Evolutionary conservation across 2,797 vertebrate species (phyloP), one percentile per base, ranked within the genome.

Genomic region (Oceanodroma leucorhoa): DNA sequence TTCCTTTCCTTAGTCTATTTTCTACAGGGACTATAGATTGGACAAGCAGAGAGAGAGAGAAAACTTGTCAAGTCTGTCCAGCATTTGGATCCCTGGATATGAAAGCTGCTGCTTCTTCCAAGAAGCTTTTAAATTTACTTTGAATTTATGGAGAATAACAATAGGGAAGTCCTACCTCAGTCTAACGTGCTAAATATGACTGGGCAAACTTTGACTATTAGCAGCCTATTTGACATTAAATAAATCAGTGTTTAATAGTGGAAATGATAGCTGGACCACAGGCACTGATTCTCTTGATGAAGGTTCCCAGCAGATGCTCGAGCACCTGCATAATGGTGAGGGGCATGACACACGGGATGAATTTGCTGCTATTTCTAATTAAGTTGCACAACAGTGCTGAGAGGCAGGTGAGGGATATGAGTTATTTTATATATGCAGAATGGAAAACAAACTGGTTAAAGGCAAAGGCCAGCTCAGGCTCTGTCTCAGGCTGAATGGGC

Each of bases 281-380:
- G 43, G 23, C 26, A 45, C 24, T 32, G 46, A 27, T 79, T 71
- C 21, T 50, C 14, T 45, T 34, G 17, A 14, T 0, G 3, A 75
- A 62, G 5, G 20, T 61, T 77, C 48, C 46, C 54, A 57, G 66
- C 29, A 73, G 43, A 55, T 73, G 9, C 32, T 53, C 3, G 3
- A 73, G 32, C 10, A 20, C 19, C 40, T 36, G 29, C 1, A 3
- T 66, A n/a, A 36, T 23, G 5, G 7, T 54, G 22, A 82, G 16
- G 26, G 38, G 8, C 1, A 1, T 71, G 41, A 62, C 30, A 48
- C 1, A 4, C 1, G 3, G 29, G 22, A 75, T 36, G 22, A 67
- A 61, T 84, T 82, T 84, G 13, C 75, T 66, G 38, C 48, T 32
- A 11, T 70, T 73, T 73, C 36, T 64, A 38, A 46, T 38, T 21